These are phyloP conservation scores for Rotaria socialis DNA, from an alignment of 2,888 invertebrate genomes.

Conservation along the genomic window DNA sequence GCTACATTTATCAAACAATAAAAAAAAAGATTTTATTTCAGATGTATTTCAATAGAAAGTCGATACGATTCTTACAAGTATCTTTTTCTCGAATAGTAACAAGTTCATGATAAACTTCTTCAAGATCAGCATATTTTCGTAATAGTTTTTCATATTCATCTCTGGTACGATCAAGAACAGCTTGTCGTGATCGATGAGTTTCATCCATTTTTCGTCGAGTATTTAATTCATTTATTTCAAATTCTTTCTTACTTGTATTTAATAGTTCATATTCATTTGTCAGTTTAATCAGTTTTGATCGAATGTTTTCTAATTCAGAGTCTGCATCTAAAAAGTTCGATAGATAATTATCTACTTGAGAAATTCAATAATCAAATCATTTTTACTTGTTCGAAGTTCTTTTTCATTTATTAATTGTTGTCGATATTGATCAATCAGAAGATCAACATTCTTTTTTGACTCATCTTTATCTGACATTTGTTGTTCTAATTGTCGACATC, in stretches of 20 bases:
- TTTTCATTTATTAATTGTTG: not conserved
- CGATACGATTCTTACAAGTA: not conserved
- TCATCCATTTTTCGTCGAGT: not conserved
- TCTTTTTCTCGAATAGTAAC: slow-evolving; percentile 8
- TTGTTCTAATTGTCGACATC: not conserved
- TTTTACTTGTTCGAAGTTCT: slow-evolving; percentile 9
- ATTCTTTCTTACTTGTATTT: not conserved
- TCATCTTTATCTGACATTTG: not conserved
- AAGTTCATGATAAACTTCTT: not conserved
- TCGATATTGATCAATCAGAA: not conserved
- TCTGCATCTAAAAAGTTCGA: not conserved
- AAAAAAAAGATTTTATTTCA: not conserved
- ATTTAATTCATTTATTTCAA: not conserved
- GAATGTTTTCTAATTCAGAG: not conserved
- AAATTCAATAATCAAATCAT: not conserved
- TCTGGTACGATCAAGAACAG: slow-evolving; percentile 7
- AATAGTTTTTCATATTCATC: slow-evolving; percentile 30
- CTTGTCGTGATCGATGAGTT: not conserved
- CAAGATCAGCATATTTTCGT: slow-evolving; percentile 1
- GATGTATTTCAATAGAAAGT: not conserved
- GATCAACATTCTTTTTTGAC: not conserved
- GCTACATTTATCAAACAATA: not conserved
- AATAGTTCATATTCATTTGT: not conserved
- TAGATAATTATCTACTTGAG: not conserved
- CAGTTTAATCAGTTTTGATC: not conserved